Base-by-base conservation (phyloP, 2,113 vertebrate genomes). In the Ctenodactylus gundi region DNA sequence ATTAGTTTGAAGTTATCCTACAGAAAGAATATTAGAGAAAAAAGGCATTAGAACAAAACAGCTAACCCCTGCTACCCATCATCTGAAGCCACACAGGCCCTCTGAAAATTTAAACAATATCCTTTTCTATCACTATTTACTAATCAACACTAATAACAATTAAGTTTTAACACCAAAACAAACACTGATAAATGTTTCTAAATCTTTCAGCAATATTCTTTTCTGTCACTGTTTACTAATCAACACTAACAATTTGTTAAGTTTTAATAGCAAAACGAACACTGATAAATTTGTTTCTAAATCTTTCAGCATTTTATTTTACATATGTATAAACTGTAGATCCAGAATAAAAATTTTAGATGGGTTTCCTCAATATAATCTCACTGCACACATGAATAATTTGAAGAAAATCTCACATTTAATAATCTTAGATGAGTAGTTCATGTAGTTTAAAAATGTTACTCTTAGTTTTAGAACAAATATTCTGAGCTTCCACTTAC, bases 1-100 rank as follows among this genome's bases (percentile, higher is more conserved):
- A 99, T 99, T 17, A 99, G 97, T 95, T 97, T 99, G 98, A 99
- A 99, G 98, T 99, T 99, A 78, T 98, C 98, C 99, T 99, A 98
- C 53, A 96, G 1, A 91, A 93, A 96, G n/a, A 96, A 62, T 4
- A 94, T 73, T 34, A 94, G 44, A 44, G 49, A 41, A 49, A 72
- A 91, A 85, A 88, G 11, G 7, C 4, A 58, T 96, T 92, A 86
- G 67, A 86, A 92, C 55, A 67, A 93, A 86, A 77, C n/a, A 44
- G n/a, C n/a, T n/a, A 86, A 39, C n/a, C 44, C 7, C 34, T 49
- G n/a, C 14, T 27, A 75, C 18, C 23, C 23, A 15, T 29, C 21
- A 39, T 53, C 3, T 92, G n/a, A 93, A 94, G 85, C 31, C 31
- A 94, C 2, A 36, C 0, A 76, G 68, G 36, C 29, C 15, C 68